A percentile compares a stretch with the other conserved stretches of the same genome.
These are phyloP conservation scores for Phylloscopus whistleri DNA, from an alignment of 2,113 vertebrate genomes.

Conservation along the genomic window DNA sequence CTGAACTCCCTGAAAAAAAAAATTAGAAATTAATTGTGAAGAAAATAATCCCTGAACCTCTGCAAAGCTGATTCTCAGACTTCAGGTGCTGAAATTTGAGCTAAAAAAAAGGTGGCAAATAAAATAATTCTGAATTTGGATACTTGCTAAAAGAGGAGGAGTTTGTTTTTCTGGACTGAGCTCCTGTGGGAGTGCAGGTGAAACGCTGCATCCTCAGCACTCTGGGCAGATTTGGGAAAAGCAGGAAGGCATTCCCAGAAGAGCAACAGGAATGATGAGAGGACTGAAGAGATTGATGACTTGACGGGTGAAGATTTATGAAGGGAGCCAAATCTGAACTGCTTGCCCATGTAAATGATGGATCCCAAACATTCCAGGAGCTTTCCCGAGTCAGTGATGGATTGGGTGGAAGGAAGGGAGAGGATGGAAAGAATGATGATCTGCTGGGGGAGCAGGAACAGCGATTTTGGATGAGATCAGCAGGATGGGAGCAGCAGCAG, in stretches of 20 bases:
- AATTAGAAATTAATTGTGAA: background rate
- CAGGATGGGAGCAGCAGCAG: background rate
- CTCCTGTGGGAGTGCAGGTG: background rate
- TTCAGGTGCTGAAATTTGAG: background rate
- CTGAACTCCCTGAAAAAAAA: background rate
- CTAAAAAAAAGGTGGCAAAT: background rate
- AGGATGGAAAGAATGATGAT: background rate
- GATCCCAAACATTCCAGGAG: background rate
- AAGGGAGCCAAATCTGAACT: background rate
- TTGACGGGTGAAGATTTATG: background rate
- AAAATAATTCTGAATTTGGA: background rate
- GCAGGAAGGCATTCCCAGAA: background rate
- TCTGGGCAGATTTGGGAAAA: background rate
- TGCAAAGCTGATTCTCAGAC: background rate
- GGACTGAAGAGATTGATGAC: background rate
- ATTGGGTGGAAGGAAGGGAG: background rate
- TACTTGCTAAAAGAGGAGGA: background rate
- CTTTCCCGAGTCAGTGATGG: background rate
- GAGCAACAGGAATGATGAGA: background rate
- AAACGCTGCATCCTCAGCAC: background rate
- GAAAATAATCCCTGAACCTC: background rate
- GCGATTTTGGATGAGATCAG: background rate
- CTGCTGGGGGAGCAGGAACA: background rate
- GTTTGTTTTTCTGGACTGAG: accelerated
- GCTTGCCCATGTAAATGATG: background rate